Conservation (phyloP, 2,797 vertebrate genomes). For the Phoeniculus purpureus region DNA sequence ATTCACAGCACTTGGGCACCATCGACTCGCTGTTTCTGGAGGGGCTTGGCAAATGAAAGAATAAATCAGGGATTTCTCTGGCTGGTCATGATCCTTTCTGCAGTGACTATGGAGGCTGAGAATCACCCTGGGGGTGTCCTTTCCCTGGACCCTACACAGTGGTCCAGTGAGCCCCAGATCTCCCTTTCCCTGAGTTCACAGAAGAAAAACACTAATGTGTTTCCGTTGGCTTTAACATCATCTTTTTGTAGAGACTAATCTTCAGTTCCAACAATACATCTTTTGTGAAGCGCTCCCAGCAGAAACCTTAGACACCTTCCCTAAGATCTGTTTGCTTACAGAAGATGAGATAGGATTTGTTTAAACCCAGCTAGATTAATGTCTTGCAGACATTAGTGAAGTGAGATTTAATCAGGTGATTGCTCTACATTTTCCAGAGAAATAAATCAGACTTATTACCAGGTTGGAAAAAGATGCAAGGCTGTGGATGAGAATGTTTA, state of each 20-base stretch:
- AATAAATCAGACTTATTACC: slow-evolving; percentile 68
- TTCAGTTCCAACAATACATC: slow-evolving; percentile 68
- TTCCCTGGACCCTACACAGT: slow-evolving; percentile 14
- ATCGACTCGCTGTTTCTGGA: background rate
- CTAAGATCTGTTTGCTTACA: slow-evolving; percentile 71
- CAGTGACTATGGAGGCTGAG: background rate
- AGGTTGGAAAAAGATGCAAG: slow-evolving; percentile 38
- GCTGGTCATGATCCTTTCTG: background rate
- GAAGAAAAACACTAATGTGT: slow-evolving; percentile 68
- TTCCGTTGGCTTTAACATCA: slow-evolving; percentile 66
- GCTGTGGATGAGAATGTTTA: slow-evolving; percentile 8
- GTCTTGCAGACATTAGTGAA: slow-evolving; percentile 71
- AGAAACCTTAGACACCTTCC: slow-evolving; percentile 74
- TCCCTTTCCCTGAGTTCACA: slow-evolving; percentile 48
- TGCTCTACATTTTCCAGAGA: slow-evolving; percentile 65
- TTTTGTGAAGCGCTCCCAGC: slow-evolving; percentile 65
- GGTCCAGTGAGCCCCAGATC: slow-evolving; percentile 27
- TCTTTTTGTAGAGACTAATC: slow-evolving; percentile 59
- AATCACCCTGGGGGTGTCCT: slow-evolving; percentile 24
- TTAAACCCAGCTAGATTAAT: slow-evolving; percentile 70
- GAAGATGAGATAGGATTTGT: slow-evolving; percentile 71
- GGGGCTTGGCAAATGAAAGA: background rate
- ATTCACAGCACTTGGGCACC: background rate
- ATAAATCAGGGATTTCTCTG: background rate
- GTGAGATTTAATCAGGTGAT: slow-evolving; percentile 69